Percentiles rank a stretch among this genome's conserved stretches.
phyloP scores from a whole-genome alignment of 2,797 vertebrate species.

The Natrix natrix region DNA sequence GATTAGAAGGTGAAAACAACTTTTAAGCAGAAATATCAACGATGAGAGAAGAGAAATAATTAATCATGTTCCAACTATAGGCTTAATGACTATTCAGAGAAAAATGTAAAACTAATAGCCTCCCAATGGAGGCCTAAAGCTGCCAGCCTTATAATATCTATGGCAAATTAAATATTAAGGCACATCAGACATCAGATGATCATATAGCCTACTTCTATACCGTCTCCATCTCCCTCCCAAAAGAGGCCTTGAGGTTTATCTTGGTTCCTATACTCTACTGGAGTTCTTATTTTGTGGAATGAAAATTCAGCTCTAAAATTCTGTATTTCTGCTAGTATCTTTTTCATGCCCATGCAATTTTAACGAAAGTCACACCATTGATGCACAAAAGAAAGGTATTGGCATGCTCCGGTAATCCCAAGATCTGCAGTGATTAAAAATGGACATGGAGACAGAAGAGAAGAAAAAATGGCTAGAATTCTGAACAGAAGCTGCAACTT shows the following conservation, averaged over 20 bases:
- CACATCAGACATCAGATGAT: background rate
- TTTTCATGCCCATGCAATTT: background rate
- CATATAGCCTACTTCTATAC: background rate
- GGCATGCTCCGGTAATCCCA: background rate
- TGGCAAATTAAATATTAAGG: background rate
- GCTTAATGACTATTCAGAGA: constrained; percentile 39
- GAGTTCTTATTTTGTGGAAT: background rate
- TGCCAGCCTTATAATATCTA: constrained; percentile 8
- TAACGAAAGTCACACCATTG: background rate
- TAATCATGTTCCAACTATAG: constrained; percentile 43
- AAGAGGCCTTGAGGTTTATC: background rate
- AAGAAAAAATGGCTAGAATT: background rate
- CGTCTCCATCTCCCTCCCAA: background rate
- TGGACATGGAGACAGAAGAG: background rate
- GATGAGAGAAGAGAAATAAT: constrained; percentile 34
- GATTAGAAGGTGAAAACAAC: constrained; percentile 47
- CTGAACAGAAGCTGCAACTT: background rate
- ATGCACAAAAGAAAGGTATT: background rate
- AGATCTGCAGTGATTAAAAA: background rate
- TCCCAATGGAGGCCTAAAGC: constrained; percentile 10
- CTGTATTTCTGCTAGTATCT: background rate
- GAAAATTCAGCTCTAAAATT: background rate
- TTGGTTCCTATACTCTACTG: background rate
- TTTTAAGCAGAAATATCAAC: constrained; percentile 35
- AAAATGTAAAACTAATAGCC: constrained; percentile 38